Evolutionary conservation across 1,140 invertebrate species (phyloP), one percentile per base, ranked within the genome.

Genomic region (Trissolcus basalis): DNA sequence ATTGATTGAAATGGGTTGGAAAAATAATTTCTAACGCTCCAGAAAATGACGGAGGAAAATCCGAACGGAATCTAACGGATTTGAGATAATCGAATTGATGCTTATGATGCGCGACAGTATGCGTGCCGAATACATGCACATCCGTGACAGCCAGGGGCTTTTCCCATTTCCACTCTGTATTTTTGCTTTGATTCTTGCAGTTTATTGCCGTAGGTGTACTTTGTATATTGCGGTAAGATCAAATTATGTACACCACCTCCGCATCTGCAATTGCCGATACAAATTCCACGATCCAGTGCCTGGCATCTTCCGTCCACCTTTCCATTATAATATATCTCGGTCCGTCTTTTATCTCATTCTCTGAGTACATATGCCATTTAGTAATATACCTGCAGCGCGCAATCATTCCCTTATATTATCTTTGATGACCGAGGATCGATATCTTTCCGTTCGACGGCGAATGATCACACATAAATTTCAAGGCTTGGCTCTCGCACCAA

Each of bases 271-370:
- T 86, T 81, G 78, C 80, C 80, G 82, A 78, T 82, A 80, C 80
- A 81, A 86, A 85, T 83, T 83, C 84, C 81, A 84, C 85, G 85
- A 84, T 85, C 81, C 81, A 84, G 81, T 85, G 81, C 82, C 79
- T 27, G 78, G 77, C 83, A 81, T 71, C 80, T 80, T 51, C 71
- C 68, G 64, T 78, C 43, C 44, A 9, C 51, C 36, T 47, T 64
- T 47, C 60, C 59, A 45, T 71, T 71, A 71, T 69, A 69, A 69
- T 59, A 69, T 63, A 72, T 67, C 61, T 48, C 47, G n/a, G 50
- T 61, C 10, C 15, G 55, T 65, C 48, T 73, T 61, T 48, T 61
- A 65, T 73, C 55, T 73, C 61, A 49, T 80, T 81, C 55, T 64
- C 48, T 56, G 59, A 56, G 63, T 69, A 78, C 76, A 55, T 77